Evolutionary conservation across 2,113 vertebrate genomes (phyloP).

Genomic region (Elachura formosa): DNA sequence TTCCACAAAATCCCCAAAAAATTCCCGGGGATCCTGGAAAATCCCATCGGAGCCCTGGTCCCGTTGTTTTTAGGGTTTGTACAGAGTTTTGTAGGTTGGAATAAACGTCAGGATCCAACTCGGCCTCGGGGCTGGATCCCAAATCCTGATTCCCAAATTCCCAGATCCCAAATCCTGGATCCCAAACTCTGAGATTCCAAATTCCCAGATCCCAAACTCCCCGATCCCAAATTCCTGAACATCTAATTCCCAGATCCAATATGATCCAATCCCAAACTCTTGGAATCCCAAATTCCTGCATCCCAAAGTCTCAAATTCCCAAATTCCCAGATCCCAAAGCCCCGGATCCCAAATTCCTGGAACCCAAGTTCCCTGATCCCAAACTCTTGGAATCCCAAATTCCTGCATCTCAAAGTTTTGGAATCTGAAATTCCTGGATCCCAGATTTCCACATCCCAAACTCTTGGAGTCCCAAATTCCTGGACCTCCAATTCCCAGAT

Average conservation of each 20-base stretch:
- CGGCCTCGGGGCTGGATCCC: background rate
- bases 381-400: too few species aligned
- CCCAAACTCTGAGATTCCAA: background rate
- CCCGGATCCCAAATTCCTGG: background rate
- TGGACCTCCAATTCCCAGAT: too few species aligned
- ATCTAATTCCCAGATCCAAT: too few species aligned
- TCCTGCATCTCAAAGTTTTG: too few species aligned
- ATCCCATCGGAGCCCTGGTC: background rate
- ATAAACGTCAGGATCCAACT: background rate
- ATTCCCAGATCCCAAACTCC: rapidly evolving
- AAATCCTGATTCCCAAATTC: background rate
- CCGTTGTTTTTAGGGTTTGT: background rate
- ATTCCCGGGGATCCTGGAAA: background rate
- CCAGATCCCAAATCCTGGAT: background rate
- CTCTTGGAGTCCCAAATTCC: too few species aligned
- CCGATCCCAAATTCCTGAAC: rapidly evolving
- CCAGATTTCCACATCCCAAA: background rate
- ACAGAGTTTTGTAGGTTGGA: background rate
- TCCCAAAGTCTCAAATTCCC: too few species aligned
- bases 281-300: rapidly evolving
- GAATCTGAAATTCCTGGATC: too few species aligned
- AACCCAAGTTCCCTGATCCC: too few species aligned
- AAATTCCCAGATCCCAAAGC: too few species aligned
- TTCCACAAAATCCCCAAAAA: too few species aligned
- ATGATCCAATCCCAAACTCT: too few species aligned